Percentiles rank a stretch among this genome's conserved stretches.
phyloP scores from a whole-genome alignment of 2,888 invertebrate genomes.

The Diabrotica balteata region DNA sequence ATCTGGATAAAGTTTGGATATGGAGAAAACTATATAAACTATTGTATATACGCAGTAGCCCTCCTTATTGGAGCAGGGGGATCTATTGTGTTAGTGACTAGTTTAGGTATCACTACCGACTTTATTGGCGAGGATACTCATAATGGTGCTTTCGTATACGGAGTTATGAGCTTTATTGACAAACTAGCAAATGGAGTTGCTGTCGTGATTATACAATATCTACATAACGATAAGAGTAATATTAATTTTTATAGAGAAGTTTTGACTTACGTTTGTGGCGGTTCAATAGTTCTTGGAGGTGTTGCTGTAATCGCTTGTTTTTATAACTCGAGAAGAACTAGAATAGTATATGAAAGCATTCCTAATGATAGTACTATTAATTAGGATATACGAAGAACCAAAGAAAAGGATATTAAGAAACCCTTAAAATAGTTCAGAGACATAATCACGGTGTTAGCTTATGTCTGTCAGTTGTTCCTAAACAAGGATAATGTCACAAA shows the following conservation, averaged over 20 bases:
- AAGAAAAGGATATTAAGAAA: too few species aligned
- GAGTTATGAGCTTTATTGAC: slow-evolving; percentile 91
- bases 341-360: slow-evolving; percentile 32
- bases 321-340: slow-evolving; percentile 15
- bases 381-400: not conserved
- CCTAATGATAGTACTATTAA: slow-evolving; percentile 37
- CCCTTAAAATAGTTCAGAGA: too few species aligned
- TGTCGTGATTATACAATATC: slow-evolving; percentile 80
- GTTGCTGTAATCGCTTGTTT: slow-evolving; percentile 53
- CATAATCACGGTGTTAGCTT: too few species aligned
- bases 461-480: too few species aligned
- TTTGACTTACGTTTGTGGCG: slow-evolving; percentile 65
- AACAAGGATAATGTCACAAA: too few species aligned
- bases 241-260: slow-evolving; percentile 65
- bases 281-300: slow-evolving; percentile 63
- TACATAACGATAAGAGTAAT: slow-evolving; percentile 60
- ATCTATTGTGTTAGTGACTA: slow-evolving; percentile 84
- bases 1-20: slow-evolving; percentile 73
- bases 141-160: slow-evolving; percentile 90
- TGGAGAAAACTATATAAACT: slow-evolving; percentile 62
- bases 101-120: slow-evolving; percentile 86
- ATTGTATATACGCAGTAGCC: slow-evolving; percentile 76
- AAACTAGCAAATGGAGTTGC: slow-evolving; percentile 88
- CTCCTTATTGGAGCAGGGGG: slow-evolving; percentile 81
- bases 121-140: slow-evolving; percentile 83